Percentiles rank a stretch among this genome's conserved stretches.
Conservation (phyloP, 2,113 vertebrate genomes). For the Muntiacus reevesi region DNA sequence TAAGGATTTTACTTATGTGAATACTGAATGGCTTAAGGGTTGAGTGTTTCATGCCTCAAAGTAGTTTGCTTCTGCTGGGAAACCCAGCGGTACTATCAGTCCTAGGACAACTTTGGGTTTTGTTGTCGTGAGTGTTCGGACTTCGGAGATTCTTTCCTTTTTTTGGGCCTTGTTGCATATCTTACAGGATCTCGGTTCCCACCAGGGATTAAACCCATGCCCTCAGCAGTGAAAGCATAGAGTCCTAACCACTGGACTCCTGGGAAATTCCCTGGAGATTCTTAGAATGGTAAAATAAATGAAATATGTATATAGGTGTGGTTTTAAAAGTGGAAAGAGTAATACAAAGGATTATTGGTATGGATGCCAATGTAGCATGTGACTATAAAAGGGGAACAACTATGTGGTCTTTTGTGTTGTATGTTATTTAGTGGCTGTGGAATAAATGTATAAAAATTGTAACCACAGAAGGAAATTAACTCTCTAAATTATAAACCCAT, state of each 20-base stretch:
- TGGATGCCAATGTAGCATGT: background rate
- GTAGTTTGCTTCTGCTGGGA: background rate
- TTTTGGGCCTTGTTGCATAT: background rate
- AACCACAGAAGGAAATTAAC: background rate
- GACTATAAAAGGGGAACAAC: background rate
- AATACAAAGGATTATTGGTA: background rate
- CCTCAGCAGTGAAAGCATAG: background rate
- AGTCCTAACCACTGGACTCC: background rate
- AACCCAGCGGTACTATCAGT: background rate
- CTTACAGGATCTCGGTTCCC: background rate
- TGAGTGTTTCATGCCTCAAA: background rate
- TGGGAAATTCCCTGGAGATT: background rate
- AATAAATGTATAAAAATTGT: background rate
- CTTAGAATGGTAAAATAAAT: background rate
- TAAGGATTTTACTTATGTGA: background rate
- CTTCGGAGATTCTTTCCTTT: background rate
- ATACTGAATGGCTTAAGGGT: background rate
- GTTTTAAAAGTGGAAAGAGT: background rate
- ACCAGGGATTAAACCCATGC: background rate
- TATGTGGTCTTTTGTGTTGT: background rate
- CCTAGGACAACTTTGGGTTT: background rate
- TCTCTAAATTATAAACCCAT: background rate
- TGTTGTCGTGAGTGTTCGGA: background rate
- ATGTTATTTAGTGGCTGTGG: background rate
- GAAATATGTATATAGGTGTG: background rate